Percentiles rank a stretch among this genome's conserved stretches.
Evolutionary conservation across 2,888 invertebrate species (phyloP).

Genomic region (Drymonia ruficornis): DNA sequence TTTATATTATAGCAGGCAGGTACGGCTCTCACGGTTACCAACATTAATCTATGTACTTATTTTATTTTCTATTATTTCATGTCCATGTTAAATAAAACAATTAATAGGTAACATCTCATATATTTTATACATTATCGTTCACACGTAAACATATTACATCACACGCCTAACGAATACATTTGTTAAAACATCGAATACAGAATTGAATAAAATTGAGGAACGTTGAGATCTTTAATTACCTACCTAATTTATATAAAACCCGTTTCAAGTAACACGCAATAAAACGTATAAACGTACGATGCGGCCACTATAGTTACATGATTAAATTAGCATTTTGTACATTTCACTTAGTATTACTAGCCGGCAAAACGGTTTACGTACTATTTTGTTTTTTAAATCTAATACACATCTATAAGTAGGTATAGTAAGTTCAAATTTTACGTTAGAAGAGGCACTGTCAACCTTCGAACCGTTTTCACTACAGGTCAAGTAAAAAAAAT

Average conservation of each 20-base stretch:
- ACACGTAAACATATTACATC: constrained; percentile 57
- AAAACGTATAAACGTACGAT: constrained; percentile 11
- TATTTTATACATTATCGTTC: constrained; percentile 61
- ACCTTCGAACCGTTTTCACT: constrained; percentile 31
- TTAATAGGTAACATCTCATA: constrained; percentile 67
- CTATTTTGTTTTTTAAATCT: constrained; percentile 5
- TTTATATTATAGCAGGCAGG: no score
- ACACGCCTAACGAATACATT: constrained; percentile 53
- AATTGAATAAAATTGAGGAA: constrained; percentile 57
- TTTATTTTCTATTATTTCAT: no score
- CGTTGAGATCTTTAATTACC: constrained; percentile 54
- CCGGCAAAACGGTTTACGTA: background rate
- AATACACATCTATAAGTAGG: constrained; percentile 13
- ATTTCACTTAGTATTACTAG: background rate
- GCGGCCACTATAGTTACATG: background rate
- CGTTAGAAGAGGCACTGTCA: constrained; percentile 44
- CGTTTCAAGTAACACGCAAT: constrained; percentile 22
- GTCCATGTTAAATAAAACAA: constrained; percentile 32
- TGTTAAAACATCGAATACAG: constrained; percentile 62
- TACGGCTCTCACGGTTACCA: no score
- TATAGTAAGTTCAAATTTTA: constrained; percentile 16
- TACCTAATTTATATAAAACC: constrained; percentile 33
- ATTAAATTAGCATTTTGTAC: background rate
- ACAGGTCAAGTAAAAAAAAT: constrained; percentile 27
- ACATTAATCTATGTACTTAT: no score